phyloP scores from a whole-genome alignment of 1,140 invertebrate genomes.

The Bombyx mori region DNA sequence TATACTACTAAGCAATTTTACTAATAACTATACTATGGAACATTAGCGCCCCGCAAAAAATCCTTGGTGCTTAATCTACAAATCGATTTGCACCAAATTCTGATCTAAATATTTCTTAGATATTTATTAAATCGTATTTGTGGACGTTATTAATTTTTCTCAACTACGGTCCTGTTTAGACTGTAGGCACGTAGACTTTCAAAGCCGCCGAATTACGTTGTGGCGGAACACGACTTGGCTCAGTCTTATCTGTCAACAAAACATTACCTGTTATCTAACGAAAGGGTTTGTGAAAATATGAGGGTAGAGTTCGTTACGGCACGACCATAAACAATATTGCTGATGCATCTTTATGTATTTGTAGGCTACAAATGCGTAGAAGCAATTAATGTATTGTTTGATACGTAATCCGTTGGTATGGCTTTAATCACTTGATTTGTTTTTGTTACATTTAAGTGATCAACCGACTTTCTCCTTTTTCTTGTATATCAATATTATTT shows the following conservation, averaged over 20 bases:
- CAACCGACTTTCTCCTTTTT: no score
- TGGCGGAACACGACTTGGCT: constrained; percentile 34
- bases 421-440: no score
- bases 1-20: no score
- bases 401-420: no score
- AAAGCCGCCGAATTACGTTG: constrained; percentile 43
- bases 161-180: constrained; percentile 3
- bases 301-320: constrained; percentile 1
- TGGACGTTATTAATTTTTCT: neutral
- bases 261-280: constrained; percentile 34
- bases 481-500: no score
- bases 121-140: no score
- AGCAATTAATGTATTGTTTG: neutral
- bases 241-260: constrained; percentile 53
- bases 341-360: constrained; percentile 2
- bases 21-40: no score
- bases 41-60: no score
- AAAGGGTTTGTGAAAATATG: constrained; percentile 24
- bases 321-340: neutral
- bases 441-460: no score
- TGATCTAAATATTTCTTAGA: no score
- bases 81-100: no score
- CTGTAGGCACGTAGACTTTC: constrained; percentile 34
- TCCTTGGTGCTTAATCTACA: no score
- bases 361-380: neutral